phyloP scores from a whole-genome alignment of 2,797 vertebrate genomes.

The Hyperoplus immaculatus region DNA sequence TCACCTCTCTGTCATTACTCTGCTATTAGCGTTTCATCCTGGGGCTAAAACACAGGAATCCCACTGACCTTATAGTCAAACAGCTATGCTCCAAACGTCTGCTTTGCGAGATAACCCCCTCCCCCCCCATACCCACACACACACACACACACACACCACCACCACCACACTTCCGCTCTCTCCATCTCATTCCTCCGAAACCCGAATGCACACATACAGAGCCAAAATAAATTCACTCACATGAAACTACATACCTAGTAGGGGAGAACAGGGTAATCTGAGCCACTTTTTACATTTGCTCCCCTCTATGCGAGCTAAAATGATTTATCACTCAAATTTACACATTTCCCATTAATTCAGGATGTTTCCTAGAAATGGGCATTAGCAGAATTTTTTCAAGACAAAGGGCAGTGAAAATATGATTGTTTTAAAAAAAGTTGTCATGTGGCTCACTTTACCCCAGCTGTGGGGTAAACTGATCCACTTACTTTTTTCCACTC shows the following conservation, averaged over 20 bases:
- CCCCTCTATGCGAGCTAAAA: too few relatives aligned
- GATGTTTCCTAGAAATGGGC: too few relatives aligned
- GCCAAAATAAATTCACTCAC: conserved; percentile 20
- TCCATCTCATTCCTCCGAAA: conserved; percentile 2
- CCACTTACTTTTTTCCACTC: too few relatives aligned
- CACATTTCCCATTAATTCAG: too few relatives aligned
- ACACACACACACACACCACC: not conserved
- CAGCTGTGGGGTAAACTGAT: too few relatives aligned
- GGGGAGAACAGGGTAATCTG: too few relatives aligned
- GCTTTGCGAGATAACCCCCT: conserved; percentile 65
- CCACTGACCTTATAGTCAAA: conserved; percentile 67
- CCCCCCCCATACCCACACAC: not conserved
- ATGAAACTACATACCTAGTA: conserved; percentile 4
- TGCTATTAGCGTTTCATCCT: conserved; percentile 75
- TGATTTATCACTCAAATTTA: too few relatives aligned
- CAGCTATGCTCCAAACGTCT: conserved; percentile 67
- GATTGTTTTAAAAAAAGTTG: too few relatives aligned
- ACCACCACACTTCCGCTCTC: not conserved
- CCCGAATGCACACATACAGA: conserved; percentile 5
- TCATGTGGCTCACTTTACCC: too few relatives aligned
- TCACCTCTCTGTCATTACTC: conserved; percentile 74
- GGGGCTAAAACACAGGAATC: conserved; percentile 70
- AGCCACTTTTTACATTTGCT: too few relatives aligned
- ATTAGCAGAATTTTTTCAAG: too few relatives aligned
- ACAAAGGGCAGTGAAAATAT: too few relatives aligned